These are phyloP conservation scores for Sebastes kiyomatsui DNA, from an alignment of 2,797 vertebrate genomes.

Conservation along the genomic window DNA sequence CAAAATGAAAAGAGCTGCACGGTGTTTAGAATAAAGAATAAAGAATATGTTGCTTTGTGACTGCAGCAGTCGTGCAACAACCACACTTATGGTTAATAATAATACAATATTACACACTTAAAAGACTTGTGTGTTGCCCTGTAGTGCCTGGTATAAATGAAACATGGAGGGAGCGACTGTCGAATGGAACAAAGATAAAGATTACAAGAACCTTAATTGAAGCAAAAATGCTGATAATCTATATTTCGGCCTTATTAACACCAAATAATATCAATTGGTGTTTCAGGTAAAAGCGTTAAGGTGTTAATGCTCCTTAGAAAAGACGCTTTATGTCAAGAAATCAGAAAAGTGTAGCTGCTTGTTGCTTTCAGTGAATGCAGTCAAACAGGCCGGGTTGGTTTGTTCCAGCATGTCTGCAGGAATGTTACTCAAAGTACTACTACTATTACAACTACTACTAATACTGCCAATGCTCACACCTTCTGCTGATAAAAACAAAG, in stretches of 20 bases:
- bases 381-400: slow-evolving; percentile 51
- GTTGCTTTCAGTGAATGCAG: slow-evolving; percentile 50
- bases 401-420: slow-evolving; percentile 28
- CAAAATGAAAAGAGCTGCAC: too few relatives aligned
- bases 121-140: not conserved
- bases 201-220: not conserved
- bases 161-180: not conserved
- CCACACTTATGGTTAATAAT: too few relatives aligned
- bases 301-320: not conserved
- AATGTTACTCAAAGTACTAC: slow-evolving; percentile 21
- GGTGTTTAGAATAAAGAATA: too few relatives aligned
- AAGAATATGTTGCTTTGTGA: too few relatives aligned
- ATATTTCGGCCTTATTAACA: not conserved
- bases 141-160: not conserved
- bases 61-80: too few relatives aligned
- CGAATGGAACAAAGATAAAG: not conserved
- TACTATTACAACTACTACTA: not conserved
- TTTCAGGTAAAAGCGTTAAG: not conserved
- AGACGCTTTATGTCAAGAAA: not conserved
- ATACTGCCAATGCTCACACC: not conserved
- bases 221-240: not conserved
- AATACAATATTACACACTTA: not conserved
- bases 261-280: not conserved
- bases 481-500: not conserved
- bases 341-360: not conserved